Percentiles rank a stretch among this genome's conserved stretches.
phyloP scores from a whole-genome alignment of 2,797 vertebrate genomes.

The Parauchenoglanis punctatus region DNA sequence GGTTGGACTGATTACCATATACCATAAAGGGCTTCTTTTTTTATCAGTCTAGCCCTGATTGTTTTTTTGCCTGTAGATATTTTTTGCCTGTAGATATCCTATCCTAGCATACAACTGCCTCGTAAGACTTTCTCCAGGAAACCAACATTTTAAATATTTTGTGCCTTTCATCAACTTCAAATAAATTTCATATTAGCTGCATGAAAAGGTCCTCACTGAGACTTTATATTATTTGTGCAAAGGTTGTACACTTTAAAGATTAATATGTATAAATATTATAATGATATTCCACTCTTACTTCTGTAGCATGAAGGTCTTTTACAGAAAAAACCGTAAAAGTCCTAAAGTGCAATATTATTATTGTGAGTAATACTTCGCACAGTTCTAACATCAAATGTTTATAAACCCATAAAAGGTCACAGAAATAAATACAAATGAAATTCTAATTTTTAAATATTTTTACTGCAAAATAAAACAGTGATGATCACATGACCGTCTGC shows the following conservation, averaged over 20 bases:
- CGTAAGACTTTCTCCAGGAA: conserved; percentile 45
- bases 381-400: neutral
- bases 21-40: conserved; percentile 78
- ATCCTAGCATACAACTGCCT: conserved; percentile 59
- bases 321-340: neutral
- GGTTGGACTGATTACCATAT: conserved; percentile 78
- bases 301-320: neutral
- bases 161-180: neutral
- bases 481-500: neutral
- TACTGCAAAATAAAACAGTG: neutral
- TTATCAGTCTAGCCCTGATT: conserved; percentile 78
- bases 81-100: conserved; percentile 60
- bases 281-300: neutral
- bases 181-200: neutral
- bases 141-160: neutral
- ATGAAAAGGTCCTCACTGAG: neutral
- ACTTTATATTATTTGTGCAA: neutral
- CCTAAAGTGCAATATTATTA: neutral
- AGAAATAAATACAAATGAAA: neutral
- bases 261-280: neutral
- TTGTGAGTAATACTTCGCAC: neutral
- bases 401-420: neutral
- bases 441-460: neutral
- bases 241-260: neutral
- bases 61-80: conserved; percentile 69